A percentile compares a stretch with the other conserved stretches of the same genome.
Evolutionary conservation across 2,113 vertebrate genomes (phyloP).

Genomic region (Bucco capensis): DNA sequence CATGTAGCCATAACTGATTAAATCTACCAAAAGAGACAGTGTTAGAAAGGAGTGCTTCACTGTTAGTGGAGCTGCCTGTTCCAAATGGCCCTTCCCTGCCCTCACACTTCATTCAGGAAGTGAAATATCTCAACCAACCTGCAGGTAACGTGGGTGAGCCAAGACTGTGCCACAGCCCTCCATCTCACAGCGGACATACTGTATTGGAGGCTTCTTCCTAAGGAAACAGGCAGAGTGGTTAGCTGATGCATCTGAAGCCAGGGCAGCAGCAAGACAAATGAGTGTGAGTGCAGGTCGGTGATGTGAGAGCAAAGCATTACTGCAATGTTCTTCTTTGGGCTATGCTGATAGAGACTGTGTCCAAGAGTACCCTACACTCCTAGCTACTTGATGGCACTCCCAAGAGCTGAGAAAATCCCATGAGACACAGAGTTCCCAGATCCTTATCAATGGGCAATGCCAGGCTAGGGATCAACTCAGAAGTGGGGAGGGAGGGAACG

Average conservation of each 20-base stretch:
- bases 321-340: background rate
- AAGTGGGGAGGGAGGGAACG: rapidly evolving
- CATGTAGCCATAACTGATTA: rapidly evolving
- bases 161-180: conserved; percentile 96
- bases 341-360: background rate
- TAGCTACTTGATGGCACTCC: background rate
- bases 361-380: background rate
- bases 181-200: conserved; percentile 98
- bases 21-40: background rate
- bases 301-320: background rate
- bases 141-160: conserved; percentile 94
- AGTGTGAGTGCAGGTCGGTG: rapidly evolving
- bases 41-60: background rate
- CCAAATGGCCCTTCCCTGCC: background rate
- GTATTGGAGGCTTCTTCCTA: conserved; percentile 98
- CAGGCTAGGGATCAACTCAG: background rate
- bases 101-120: background rate
- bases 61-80: background rate
- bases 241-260: background rate
- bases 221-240: background rate
- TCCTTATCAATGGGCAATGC: background rate
- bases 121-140: conserved; percentile 73
- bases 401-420: background rate
- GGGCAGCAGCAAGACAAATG: background rate
- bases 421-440: background rate